phyloP scores from a whole-genome alignment of 2,888 invertebrate genomes.

The Erebia epiphron region DNA sequence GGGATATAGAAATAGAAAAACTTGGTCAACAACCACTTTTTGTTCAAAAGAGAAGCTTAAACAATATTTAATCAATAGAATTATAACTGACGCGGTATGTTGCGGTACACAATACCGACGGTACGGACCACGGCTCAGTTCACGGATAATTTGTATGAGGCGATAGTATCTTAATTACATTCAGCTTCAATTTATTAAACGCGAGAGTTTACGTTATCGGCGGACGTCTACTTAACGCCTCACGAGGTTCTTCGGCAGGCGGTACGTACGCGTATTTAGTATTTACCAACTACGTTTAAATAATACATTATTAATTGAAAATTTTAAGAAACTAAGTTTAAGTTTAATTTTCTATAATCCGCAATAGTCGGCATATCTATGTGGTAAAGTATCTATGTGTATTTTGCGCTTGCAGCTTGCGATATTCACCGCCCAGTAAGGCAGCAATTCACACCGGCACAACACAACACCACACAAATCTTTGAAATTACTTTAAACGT shows the following conservation, averaged over 20 bases:
- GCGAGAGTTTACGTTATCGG: conserved; percentile 58
- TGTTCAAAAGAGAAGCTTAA: not conserved
- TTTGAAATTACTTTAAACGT: too few species aligned
- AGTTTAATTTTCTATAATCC: too few species aligned
- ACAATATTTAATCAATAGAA: conserved; percentile 9
- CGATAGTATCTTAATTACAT: conserved; percentile 65
- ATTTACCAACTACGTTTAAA: conserved; percentile 14
- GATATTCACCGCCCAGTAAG: too few species aligned
- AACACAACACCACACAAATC: too few species aligned
- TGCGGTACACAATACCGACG: conserved; percentile 15
- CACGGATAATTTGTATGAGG: conserved; percentile 32
- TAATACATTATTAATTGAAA: too few species aligned
- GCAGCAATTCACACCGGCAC: too few species aligned
- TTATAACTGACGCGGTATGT: conserved; percentile 7
- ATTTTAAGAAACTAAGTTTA: too few species aligned
- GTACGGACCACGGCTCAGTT: conserved; percentile 1
- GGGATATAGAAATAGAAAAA: too few species aligned
- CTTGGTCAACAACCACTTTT: not conserved
- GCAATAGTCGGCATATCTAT: too few species aligned
- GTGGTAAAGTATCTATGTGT: too few species aligned
- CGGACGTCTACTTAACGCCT: conserved; percentile 67
- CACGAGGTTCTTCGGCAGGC: conserved; percentile 45
- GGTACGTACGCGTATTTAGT: conserved; percentile 30
- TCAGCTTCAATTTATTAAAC: conserved; percentile 66
- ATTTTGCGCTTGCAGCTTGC: too few species aligned